Base-by-base conservation (phyloP, 1,140 invertebrate species). In the Alviniconcha marisindica region DNA sequence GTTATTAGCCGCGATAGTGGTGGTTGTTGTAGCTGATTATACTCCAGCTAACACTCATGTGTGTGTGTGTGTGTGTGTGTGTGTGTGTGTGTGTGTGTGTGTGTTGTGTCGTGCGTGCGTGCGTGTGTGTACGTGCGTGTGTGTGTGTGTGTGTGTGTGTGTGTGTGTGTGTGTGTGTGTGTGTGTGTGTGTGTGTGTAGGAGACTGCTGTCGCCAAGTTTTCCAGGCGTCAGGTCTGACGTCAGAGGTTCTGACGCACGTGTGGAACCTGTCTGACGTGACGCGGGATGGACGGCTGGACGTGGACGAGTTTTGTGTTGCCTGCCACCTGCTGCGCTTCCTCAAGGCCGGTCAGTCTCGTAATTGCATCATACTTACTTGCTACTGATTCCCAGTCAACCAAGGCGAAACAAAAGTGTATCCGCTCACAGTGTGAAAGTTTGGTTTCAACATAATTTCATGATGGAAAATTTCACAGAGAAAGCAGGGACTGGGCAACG, bases 251-350 rank as follows among this genome's bases (percentile, higher is more conserved):
- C 85, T 91, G 71, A 86, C 85, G n/a, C 82, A 81, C 0, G 82
- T 91, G n/a, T 91, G 91, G 91, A 86, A 91, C 76, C 63, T 89
- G 54, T 74, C 87, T 36, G 91, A 91, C 77, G 71, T 91, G 14
- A 88, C 88, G 66, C 84, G 88, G 60, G 89, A 91, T 82, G 90
- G 89, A 7, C 82, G 81, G 33, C 77, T 91, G 31, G 86, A 89
- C 69, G 76, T 66, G 69, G 86, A 88, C 18, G 90, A 90, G 78
- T 92, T 88, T 82, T 83, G 73, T 66, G 80, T 91, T 31, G 86
- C 89, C 48, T 91, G 91, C 81, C 91, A 91, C 76, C 90, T 91
- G 40, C 71, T 91, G 4, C 84, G 88, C 82, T 76, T 85, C 73
- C 63, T 87, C n/a, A 91, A 90, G 85, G 74, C 87, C 84, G 90